phyloP scores from a whole-genome alignment of 2,797 vertebrate genomes.

The Cynopterus sphinx region DNA sequence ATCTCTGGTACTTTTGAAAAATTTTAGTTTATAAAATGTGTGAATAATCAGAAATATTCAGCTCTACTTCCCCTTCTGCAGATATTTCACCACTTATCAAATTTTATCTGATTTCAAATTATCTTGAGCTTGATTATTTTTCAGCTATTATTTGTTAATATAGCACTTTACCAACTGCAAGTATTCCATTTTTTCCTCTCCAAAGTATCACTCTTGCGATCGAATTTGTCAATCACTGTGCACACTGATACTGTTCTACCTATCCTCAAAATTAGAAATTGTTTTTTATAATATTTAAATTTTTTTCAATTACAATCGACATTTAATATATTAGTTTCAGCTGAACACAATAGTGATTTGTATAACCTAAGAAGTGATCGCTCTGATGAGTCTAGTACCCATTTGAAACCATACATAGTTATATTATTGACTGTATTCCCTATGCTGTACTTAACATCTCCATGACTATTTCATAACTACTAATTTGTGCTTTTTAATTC shows the following conservation, averaged over 20 bases:
- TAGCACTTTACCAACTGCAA: not conserved
- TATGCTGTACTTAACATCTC: too few relatives aligned
- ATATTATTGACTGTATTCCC: not conserved
- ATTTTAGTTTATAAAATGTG: constrained; percentile 30
- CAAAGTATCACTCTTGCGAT: not conserved
- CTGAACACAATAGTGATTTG: not conserved
- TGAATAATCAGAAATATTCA: not conserved
- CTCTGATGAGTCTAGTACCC: not conserved
- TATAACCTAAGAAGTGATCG: not conserved
- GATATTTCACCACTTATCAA: not conserved
- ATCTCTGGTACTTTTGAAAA: not conserved
- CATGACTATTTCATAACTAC: too few relatives aligned
- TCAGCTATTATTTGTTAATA: not conserved
- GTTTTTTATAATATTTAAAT: not conserved
- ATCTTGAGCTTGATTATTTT: not conserved
- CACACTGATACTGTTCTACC: not conserved
- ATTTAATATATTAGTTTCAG: not conserved
- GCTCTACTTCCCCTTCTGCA: not conserved
- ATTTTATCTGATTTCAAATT: not conserved
- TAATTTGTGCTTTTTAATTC: too few relatives aligned
- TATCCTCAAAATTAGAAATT: not conserved
- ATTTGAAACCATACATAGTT: not conserved
- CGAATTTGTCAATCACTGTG: not conserved
- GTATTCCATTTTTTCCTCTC: not conserved
- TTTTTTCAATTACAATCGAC: too few relatives aligned